A percentile compares a stretch with the other conserved stretches of the same genome.
phyloP scores from a whole-genome alignment of 2,888 invertebrate genomes.

The Apamea anceps region DNA sequence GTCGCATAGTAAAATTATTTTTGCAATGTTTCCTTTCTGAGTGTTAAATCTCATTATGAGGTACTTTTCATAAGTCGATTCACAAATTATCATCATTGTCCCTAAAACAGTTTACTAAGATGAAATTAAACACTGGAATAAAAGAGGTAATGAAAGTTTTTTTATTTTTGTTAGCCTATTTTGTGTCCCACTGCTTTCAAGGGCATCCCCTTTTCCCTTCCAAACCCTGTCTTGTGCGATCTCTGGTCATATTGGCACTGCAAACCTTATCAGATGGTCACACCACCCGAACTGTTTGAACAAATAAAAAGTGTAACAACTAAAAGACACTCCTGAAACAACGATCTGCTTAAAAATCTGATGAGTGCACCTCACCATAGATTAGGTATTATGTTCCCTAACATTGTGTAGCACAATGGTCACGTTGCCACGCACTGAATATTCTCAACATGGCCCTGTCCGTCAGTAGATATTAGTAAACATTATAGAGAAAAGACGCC shows the following conservation, averaged over 20 bases:
- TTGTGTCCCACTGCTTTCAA: too few relatives aligned
- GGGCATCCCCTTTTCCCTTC: too few relatives aligned
- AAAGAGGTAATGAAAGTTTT: neutral
- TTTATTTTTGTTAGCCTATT: too few relatives aligned
- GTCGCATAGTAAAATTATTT: neutral
- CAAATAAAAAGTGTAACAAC: neutral
- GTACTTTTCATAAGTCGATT: neutral
- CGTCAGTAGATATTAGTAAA: constrained; percentile 23
- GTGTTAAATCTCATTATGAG: too few relatives aligned
- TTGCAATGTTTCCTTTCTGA: neutral
- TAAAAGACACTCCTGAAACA: neutral
- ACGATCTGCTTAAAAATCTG: constrained; percentile 26
- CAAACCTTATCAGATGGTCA: too few relatives aligned
- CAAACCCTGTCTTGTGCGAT: too few relatives aligned
- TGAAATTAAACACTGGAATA: neutral
- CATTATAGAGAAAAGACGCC: constrained; percentile 26
- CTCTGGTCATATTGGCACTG: too few relatives aligned
- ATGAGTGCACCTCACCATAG: constrained; percentile 9
- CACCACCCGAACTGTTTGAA: too few relatives aligned
- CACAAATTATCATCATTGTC: neutral
- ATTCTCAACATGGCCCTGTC: constrained; percentile 28
- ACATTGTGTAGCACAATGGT: constrained; percentile 6
- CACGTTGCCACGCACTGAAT: constrained; percentile 26
- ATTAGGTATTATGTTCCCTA: neutral
- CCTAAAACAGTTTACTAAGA: neutral